Evolutionary conservation across 2,113 vertebrate genomes (phyloP).

Genomic region (Sorex fumeus): DNA sequence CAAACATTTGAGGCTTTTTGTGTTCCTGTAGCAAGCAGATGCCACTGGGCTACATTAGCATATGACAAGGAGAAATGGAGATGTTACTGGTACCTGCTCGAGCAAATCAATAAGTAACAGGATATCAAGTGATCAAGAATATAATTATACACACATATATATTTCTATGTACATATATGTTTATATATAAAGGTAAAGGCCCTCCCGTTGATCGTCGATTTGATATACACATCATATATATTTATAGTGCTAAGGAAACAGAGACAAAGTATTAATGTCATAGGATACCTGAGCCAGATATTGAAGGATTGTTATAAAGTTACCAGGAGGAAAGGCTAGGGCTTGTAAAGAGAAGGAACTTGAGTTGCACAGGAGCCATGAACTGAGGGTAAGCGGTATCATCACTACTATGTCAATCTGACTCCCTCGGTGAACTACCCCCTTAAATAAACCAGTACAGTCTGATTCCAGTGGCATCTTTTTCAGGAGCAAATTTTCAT

Average conservation of each 20-base stretch:
- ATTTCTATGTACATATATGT: no score
- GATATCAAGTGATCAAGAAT: no score
- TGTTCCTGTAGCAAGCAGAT: no score
- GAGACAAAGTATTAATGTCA: neutral
- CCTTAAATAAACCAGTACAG: constrained; percentile 41
- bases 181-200: no score
- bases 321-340: neutral
- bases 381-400: neutral
- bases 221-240: no score
- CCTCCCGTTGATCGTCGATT: no score
- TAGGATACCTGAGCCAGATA: neutral
- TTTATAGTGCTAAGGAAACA: neutral
- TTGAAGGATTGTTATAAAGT: constrained; percentile 38
- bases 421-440: neutral
- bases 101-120: no score
- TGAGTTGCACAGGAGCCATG: neutral
- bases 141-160: no score
- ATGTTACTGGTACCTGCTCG: no score
- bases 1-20: no score
- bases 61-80: no score
- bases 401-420: neutral
- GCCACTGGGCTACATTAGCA: no score
- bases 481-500: constrained; percentile 42
- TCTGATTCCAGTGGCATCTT: constrained; percentile 20
- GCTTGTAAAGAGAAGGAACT: neutral